Evolutionary conservation across 2,888 invertebrate species (phyloP), one percentile per base, ranked within the genome.

Genomic region (Apodemia hepburni): DNA sequence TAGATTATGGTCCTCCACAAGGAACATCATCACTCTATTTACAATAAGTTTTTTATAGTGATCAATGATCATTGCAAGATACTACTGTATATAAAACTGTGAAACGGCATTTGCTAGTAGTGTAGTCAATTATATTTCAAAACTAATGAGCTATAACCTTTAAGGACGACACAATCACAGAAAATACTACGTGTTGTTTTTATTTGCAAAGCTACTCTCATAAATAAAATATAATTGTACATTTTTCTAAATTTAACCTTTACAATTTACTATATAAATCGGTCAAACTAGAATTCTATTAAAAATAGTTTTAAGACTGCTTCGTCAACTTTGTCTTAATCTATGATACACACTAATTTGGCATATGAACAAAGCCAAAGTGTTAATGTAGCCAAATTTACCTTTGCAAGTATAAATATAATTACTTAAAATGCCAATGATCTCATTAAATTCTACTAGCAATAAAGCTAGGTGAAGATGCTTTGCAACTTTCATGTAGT

Each of bases 141-240:
- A 11, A 38, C 4, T 33, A 38, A 38, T 15, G 12, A 42, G 42
- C 6, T n/a, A 42, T 42, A 15, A 42, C 5, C 42, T 0, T 27
- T 54, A 54, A 22, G 54, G 54, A 54, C 27, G 54, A 54, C 18
- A 27, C 54, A 54, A 27, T 22, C 15, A 12, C 27, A 49, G 49
- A 27, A 73, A 76, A 70, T 75, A 64, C 79, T 83, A 84, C 76
- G 64, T 58, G 75, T 73, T 71, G 54, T 73, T 54, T 54, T 22
- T 7, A 7, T 27, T 54, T 22, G 11, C 54, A 9, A 54, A 22
- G 54, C 54, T 54, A 54, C 54, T 49, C 17, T 15, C 42, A 42
- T 42, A 42, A 4, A 49, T 49, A 49, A 49, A 49, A 49, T 49
- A 49, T 42, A 42, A 42, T 49, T 54, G 51, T 51, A 51, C 22